Conservation (phyloP, 2,113 vertebrate species). For the Neotoma lepida region DNA sequence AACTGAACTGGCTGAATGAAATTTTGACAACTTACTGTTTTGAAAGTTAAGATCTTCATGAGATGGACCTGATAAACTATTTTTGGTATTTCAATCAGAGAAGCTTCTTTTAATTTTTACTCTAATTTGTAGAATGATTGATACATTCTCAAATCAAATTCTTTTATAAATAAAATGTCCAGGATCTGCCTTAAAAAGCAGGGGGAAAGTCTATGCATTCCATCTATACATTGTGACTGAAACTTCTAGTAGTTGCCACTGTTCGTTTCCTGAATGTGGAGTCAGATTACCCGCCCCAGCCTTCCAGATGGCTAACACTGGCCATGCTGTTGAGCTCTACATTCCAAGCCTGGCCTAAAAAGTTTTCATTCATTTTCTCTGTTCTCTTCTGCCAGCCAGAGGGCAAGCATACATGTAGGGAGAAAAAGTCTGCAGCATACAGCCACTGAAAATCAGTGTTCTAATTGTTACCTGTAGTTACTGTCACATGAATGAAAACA, state of each 20-base stretch:
- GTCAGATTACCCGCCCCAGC: background rate
- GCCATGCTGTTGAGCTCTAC: background rate
- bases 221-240: background rate
- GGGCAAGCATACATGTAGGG: background rate
- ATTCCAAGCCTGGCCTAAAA: background rate
- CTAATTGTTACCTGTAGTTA: background rate
- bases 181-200: background rate
- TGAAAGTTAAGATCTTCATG: slow-evolving; percentile 6
- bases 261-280: background rate
- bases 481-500: background rate
- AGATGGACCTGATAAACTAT: background rate
- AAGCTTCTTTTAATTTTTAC: background rate
- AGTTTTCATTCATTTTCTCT: background rate
- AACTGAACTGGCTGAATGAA: slow-evolving; percentile 34
- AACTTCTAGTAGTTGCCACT: background rate
- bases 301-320: background rate
- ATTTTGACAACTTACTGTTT: background rate
- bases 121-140: slow-evolving; percentile 16
- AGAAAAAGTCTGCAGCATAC: background rate
- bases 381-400: background rate
- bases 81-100: slow-evolving; percentile 23
- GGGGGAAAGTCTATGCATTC: background rate
- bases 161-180: background rate
- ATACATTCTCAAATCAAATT: slow-evolving; percentile 18
- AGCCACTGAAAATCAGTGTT: background rate